These are phyloP conservation scores for Gambusia affinis DNA, from an alignment of 2,113 vertebrate species.

Conservation along the genomic window DNA sequence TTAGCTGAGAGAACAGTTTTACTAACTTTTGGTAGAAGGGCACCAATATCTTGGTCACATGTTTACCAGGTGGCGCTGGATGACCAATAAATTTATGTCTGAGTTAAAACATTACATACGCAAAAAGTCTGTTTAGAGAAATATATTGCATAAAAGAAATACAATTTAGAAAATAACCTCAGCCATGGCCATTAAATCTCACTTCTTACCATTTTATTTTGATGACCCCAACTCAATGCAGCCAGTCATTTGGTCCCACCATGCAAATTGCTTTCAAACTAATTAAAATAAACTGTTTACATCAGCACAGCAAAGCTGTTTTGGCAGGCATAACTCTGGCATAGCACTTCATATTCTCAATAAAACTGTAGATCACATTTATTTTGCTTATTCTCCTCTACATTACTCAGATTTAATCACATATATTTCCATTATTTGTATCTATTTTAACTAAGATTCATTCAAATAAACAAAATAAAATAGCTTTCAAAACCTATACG, in stretches of 20 bases:
- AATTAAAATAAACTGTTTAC: constrained; percentile 16
- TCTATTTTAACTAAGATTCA: neutral
- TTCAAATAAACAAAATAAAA: neutral
- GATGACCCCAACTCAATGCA: constrained; percentile 19
- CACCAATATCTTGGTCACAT: neutral
- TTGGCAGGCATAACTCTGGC: constrained; percentile 8
- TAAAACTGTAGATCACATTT: neutral
- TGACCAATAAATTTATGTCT: neutral
- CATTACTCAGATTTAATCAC: constrained; percentile 6
- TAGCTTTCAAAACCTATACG: neutral
- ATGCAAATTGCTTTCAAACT: constrained; percentile 19
- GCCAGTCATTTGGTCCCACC: constrained; percentile 10
- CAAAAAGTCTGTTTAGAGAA: neutral
- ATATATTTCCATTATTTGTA: neutral
- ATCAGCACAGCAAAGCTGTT: constrained; percentile 14
- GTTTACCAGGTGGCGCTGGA: neutral
- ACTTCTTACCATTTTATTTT: constrained; percentile 12
- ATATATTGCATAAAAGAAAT: neutral
- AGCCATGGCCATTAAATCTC: constrained; percentile 3
- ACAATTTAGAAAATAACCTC: neutral
- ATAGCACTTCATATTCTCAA: constrained; percentile 7
- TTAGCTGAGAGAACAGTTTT: neutral
- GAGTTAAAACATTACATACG: neutral
- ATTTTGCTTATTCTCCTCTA: constrained; percentile 1
- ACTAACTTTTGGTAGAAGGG: neutral